Conservation (phyloP, 23 tunicate genomes). For the Halocynthia roretzi region DNA sequence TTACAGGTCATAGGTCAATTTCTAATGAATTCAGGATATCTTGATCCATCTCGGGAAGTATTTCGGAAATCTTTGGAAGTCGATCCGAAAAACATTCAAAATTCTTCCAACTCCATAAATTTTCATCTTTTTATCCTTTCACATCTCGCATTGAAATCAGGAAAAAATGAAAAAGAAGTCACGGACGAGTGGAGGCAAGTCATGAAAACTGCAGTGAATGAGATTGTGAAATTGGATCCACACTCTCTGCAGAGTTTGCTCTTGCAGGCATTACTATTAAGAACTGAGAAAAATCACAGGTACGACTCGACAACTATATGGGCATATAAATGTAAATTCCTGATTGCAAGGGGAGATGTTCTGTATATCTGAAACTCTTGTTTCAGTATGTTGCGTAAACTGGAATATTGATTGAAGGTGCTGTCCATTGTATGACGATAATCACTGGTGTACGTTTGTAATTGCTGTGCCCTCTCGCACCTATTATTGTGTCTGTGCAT, state of each 20-base stretch:
- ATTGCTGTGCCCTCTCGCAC: no score
- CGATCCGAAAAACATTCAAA: not conserved
- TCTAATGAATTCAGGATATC: not conserved
- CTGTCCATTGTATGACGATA: no score
- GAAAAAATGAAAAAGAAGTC: not conserved
- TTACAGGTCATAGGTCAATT: conserved; percentile 19
- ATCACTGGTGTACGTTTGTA: no score
- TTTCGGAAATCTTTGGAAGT: conserved; percentile 9
- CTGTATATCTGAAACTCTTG: no score
- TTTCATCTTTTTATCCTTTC: not conserved
- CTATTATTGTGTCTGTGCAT: no score
- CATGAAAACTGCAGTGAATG: not conserved
- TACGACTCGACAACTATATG: not conserved
- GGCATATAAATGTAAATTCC: no score
- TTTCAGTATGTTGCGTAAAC: no score
- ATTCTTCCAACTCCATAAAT: not conserved
- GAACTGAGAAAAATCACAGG: conserved; percentile 29
- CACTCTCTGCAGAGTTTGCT: not conserved
- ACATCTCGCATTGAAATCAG: not conserved
- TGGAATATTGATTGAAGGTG: no score
- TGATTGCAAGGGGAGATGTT: no score
- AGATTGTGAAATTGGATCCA: conserved; percentile 10
- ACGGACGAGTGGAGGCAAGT: not conserved
- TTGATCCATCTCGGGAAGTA: not conserved
- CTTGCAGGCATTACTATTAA: conserved; percentile 5